Base-by-base conservation (phyloP, 2,113 vertebrate species). In the Potamarius usumacintae region DNA sequence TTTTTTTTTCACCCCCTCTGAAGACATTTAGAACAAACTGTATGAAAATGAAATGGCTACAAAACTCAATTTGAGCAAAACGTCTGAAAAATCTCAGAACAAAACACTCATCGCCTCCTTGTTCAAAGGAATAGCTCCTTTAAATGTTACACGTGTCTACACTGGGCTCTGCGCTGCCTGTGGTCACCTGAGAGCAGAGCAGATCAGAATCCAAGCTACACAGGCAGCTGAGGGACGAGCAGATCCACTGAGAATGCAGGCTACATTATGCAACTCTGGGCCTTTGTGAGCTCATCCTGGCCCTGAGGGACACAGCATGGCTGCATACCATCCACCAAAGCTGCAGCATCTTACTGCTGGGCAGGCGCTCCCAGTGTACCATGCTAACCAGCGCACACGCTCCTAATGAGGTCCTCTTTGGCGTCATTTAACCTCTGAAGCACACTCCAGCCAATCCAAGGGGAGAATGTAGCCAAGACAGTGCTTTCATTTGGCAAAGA, bases 311-410 rank as follows among this genome's bases (percentile, higher is more conserved):
- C 58, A 53, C 52, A 48, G 8, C 9, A 52, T 88, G 87, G 89
- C 85, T 88, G 65, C 14, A 74, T 82, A 85, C 87, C 87, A 90
- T 87, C 77, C 87, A 90, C 87, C 87, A 82, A 25, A 81, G 86
- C 50, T 86, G 50, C 20, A 77, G 82, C 25, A 10, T 69, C 52
- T 86, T 71, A 90, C 76, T 78, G 62, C 82, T 85, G 89, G 89
- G 88, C 89, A 88, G 87, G 89, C 88, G 89, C 83, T 79, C 67
- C 50, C 57, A 67, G 67, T 15, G 58, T 81, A 72, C 57, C 79
- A 57, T 76, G 57, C 82, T 34, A 86, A 81, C 85, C 80, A 63
- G 77, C 72, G 77, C 67, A 17, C 80, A 58, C 25, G 71, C 8
- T 80, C 7, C 30, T 77, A 88, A 78, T 10, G 12, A 77, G 53